Conservation (phyloP, 2,888 invertebrate species). For the Zele albiditarsus region DNA sequence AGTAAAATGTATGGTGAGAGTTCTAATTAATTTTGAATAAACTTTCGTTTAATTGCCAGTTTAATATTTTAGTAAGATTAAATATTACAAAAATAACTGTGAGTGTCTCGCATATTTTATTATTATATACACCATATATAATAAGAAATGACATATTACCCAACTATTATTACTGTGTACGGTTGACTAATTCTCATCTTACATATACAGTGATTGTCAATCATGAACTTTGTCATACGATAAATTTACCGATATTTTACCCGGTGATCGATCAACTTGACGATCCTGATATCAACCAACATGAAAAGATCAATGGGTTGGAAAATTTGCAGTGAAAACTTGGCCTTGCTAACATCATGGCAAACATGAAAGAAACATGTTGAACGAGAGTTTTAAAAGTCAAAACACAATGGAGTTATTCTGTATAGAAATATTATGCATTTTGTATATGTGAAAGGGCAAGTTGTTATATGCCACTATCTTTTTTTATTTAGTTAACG, state of each 20-base stretch:
- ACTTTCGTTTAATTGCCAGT: conserved; percentile 59
- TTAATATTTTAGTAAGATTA: conserved; percentile 52
- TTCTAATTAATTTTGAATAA: background rate
- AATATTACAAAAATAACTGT: conserved; percentile 57
- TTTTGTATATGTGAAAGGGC: background rate
- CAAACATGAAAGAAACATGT: background rate
- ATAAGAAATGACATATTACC: conserved; percentile 54
- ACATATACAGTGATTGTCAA: conserved; percentile 4
- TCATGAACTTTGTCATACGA: conserved; percentile 10
- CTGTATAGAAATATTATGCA: background rate
- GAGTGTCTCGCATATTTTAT: conserved; percentile 29
- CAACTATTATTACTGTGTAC: conserved; percentile 6
- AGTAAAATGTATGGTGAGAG: too few species aligned
- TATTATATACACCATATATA: conserved; percentile 52
- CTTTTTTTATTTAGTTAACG: background rate
- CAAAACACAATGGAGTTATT: background rate
- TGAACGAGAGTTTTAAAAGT: conserved; percentile 11
- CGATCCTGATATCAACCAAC: conserved; percentile 5
- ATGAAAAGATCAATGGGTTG: conserved; percentile 27
- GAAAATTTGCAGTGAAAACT: conserved; percentile 30
- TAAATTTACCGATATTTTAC: conserved; percentile 9
- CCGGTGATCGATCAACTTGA: conserved; percentile 30
- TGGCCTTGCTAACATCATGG: conserved; percentile 1
- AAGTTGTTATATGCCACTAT: background rate
- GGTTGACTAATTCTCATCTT: background rate